Evolutionary conservation across 2,113 vertebrate genomes (phyloP).

Genomic region (Uria lomvia): DNA sequence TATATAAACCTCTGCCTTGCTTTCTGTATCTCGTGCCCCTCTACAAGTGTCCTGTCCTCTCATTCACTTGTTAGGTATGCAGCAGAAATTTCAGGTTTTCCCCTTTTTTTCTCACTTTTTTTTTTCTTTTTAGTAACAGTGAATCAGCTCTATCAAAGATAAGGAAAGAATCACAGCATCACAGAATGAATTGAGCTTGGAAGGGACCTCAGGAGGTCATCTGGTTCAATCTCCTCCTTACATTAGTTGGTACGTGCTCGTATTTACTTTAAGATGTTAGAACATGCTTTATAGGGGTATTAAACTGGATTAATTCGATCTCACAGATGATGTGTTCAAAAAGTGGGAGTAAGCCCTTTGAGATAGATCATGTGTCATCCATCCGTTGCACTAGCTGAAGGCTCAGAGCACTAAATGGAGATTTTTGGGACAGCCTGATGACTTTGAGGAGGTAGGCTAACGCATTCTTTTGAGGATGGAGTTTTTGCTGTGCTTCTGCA

Average conservation of each 20-base stretch:
- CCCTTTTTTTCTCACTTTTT: not conserved
- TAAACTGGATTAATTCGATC: not conserved
- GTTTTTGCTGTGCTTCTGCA: not conserved
- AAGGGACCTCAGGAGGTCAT: not conserved
- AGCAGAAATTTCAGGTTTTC: not conserved
- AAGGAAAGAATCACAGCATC: not conserved
- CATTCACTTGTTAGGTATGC: not conserved
- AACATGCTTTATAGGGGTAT: not conserved
- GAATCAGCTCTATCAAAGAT: not conserved
- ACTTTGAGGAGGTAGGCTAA: not conserved
- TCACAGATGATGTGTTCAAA: not conserved
- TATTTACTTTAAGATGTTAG: not conserved
- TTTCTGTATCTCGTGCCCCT: not conserved
- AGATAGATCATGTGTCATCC: not conserved
- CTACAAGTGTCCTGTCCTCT: not conserved
- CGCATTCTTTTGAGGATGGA: not conserved
- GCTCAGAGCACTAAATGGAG: not conserved
- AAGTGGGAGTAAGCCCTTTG: not conserved
- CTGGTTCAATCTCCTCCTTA: not conserved
- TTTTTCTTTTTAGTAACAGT: not conserved
- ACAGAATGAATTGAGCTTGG: not conserved
- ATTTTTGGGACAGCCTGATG: not conserved
- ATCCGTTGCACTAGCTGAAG: not conserved
- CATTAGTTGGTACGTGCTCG: not conserved
- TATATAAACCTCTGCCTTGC: not conserved